phyloP scores from a whole-genome alignment of 2,888 invertebrate genomes.

The Rhyacophila evoluta region DNA sequence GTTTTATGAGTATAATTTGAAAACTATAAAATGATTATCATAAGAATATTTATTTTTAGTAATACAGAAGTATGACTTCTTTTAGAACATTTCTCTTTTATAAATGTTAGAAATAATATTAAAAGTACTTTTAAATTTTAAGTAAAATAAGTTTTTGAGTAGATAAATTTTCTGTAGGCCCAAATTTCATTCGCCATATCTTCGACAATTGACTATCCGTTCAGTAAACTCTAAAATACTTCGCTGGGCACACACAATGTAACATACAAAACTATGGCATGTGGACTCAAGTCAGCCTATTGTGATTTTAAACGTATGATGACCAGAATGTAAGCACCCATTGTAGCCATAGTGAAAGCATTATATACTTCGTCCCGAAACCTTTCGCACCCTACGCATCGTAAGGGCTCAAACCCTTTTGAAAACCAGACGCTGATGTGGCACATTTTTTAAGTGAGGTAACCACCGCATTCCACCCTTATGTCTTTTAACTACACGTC shows the following conservation, averaged over 20 bases:
- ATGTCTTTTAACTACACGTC: conserved; percentile 22
- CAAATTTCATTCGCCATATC: too few relatives aligned
- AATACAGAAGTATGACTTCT: too few relatives aligned
- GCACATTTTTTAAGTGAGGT: conserved; percentile 24
- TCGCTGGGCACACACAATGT: neutral
- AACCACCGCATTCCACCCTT: neutral
- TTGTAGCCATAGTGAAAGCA: neutral
- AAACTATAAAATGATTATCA: too few relatives aligned
- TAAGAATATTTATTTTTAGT: too few relatives aligned
- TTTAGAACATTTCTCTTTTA: too few relatives aligned
- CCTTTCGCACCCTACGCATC: conserved; percentile 14
- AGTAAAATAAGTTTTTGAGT: too few relatives aligned
- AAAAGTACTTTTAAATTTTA: too few relatives aligned
- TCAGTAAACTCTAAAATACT: neutral
- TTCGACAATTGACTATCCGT: too few relatives aligned
- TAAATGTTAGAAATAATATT: too few relatives aligned
- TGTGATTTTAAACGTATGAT: conserved; percentile 17
- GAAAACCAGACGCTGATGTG: conserved; percentile 16
- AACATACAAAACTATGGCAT: neutral
- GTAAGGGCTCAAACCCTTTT: conserved; percentile 1
- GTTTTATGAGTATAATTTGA: too few relatives aligned
- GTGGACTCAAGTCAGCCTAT: neutral
- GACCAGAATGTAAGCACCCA: neutral
- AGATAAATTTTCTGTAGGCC: too few relatives aligned
- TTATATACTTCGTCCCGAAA: neutral